A percentile compares a stretch with the other conserved stretches of the same genome.
These are phyloP conservation scores for Gallinago jamesoni DNA, from an alignment of 2,113 vertebrate species.

Conservation along the genomic window DNA sequence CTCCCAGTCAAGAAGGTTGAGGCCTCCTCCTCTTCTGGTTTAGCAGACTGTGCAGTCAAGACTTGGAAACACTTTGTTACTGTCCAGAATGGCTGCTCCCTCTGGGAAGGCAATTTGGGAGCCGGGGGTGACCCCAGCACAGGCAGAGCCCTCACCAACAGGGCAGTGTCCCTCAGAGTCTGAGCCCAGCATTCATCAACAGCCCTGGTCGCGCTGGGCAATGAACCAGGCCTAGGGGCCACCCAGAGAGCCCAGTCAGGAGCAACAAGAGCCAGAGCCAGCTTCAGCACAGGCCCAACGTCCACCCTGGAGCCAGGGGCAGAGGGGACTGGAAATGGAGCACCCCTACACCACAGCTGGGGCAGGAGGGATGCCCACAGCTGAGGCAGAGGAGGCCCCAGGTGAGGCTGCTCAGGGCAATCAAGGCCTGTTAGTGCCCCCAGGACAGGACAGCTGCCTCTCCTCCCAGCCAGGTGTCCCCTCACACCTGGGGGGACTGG, in stretches of 20 bases:
- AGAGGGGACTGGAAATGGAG: background rate
- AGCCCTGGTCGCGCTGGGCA: fast-evolving
- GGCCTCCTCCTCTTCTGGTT: background rate
- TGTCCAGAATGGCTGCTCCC: background rate
- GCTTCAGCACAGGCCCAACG: fast-evolving
- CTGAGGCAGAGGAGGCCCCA: background rate
- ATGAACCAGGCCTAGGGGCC: fast-evolving
- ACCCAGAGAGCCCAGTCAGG: background rate
- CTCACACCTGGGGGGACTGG: background rate
- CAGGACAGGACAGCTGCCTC: background rate
- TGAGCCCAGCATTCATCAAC: background rate
- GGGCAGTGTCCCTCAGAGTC: background rate
- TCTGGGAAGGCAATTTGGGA: fast-evolving
- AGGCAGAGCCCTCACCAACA: background rate
- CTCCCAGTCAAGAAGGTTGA: background rate
- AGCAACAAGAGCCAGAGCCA: too few relatives aligned
- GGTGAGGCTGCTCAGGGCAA: background rate
- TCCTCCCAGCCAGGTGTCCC: fast-evolving
- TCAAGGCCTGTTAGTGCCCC: background rate
- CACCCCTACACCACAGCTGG: background rate
- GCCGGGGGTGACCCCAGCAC: background rate
- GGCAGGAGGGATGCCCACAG: background rate
- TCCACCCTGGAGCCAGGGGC: background rate
- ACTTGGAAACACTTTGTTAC: fast-evolving
- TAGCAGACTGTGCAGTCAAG: fast-evolving